Evolutionary conservation across 2,113 vertebrate genomes (phyloP), one percentile per base, ranked within the genome.

Genomic region (Poeciliopsis prolifica): DNA sequence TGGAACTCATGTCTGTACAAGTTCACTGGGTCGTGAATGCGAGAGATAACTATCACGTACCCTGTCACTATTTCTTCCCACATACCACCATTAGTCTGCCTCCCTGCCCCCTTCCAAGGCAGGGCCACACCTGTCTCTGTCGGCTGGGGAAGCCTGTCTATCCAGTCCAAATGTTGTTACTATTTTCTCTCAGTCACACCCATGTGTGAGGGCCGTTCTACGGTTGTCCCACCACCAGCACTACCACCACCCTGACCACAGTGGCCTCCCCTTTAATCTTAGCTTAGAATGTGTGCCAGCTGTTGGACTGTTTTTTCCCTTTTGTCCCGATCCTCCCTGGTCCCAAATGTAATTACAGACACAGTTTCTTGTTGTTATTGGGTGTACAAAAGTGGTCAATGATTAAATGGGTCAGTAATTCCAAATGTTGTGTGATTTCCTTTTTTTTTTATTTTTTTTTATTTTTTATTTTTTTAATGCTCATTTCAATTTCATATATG

Each of bases 51-150:
- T 70, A 70, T 90, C 81, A 44, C 40, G 67, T 77, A 62, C 60
- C 26, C 28, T 15, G 68, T 75, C 63, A 42, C 76, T 65, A 62
- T 76, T 79, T 81, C 79, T 84, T 84, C 77, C 66, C 82, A 85
- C 90, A 88, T 92, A 86, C 90, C 77, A 35, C 63, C 63, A 79
- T 78, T 68, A 8, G 60, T 31, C 33, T 61, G 35, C 72, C 24
- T 72, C 88, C 82, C 87, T 74, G 9, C 79, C 86, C 74, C 68
- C 77, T 81, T 71, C 31, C 3, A 8, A 86, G 84, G 82, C 86
- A 40, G 84, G 84, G 89, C 93, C 91, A 91, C 92, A 93, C 92
- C 93, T 94, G 93, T 94, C 86, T 89, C 85, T 73, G 42, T 86
- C 87, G 88, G 87, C 87, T 82, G 77, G 61, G 81, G 81, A 87